Percentiles rank a stretch among this genome's conserved stretches.
Conservation (phyloP, 1,140 invertebrate species). For the Latrodectus geometricus region DNA sequence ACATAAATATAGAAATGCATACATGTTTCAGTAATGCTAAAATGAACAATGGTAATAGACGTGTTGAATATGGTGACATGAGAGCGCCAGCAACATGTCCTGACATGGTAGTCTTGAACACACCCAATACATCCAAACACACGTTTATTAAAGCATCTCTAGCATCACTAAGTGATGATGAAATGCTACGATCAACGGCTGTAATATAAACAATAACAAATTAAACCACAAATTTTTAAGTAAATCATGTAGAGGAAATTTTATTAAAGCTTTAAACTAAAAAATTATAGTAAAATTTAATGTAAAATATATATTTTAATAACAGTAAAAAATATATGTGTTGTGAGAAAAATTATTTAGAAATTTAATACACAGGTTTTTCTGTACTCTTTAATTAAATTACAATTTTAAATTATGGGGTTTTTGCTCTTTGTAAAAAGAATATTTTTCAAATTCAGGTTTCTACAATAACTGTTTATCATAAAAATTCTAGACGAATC, state of each 20-base stretch:
- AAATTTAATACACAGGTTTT: too few relatives aligned
- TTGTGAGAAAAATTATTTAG: too few relatives aligned
- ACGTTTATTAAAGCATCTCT: constrained; percentile 96
- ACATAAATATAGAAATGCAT: constrained; percentile 68
- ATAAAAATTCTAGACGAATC: too few relatives aligned
- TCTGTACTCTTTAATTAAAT: too few relatives aligned
- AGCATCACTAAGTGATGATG: constrained; percentile 89
- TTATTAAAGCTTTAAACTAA: not conserved
- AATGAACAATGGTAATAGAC: constrained; percentile 89
- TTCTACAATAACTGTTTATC: too few relatives aligned
- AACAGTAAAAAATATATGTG: too few relatives aligned
- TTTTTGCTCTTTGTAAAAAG: too few relatives aligned
- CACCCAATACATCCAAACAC: constrained; percentile 87
- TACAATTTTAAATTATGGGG: too few relatives aligned
- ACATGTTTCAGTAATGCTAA: constrained; percentile 92
- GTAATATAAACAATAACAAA: not conserved
- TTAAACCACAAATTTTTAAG: not conserved
- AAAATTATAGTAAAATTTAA: not conserved
- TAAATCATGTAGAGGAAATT: not conserved
- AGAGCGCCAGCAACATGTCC: constrained; percentile 75
- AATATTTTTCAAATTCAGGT: too few relatives aligned
- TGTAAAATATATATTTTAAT: too few relatives aligned
- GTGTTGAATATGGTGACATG: constrained; percentile 79
- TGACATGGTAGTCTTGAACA: constrained; percentile 75
- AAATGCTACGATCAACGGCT: constrained; percentile 92